Base-by-base conservation (phyloP, 2,888 invertebrate species). In the Metacarcinus magister region DNA sequence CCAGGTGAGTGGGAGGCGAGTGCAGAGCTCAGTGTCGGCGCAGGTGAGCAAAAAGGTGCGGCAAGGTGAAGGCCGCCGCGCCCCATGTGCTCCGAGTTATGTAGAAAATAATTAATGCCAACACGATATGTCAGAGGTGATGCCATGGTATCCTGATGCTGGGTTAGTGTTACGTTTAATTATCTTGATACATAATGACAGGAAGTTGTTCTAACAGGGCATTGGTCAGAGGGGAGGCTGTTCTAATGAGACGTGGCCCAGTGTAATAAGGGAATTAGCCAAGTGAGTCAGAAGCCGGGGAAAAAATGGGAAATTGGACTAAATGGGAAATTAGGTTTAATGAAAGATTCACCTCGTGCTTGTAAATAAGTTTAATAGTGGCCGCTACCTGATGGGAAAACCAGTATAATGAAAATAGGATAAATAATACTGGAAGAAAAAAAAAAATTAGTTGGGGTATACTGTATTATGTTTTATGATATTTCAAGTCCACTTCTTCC, bases 41-140 rank as follows among this genome's bases (percentile, higher is more conserved):
- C 67, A 82, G 82, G 82, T 82, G 82, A 67, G 67, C 67, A 67
- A 67, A 19, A 67, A 67, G 67, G 67, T 32, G 82, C 82, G 82
- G 82, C 82, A 8, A 82, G 82, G 82, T 32, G 82, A 82, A 82
- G 82, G 82, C 32, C 82, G 82, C 82, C 82, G 28, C 82, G 82
- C 82, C 28, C 28, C 10, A 23, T 28, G 82, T 82, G 82, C 82
- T 32, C 82, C 28, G 28, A 32, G 82, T 32, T 82, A 82, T 28
- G 82, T 82, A 82, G 82, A 82, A 82, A 82, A 82, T 82, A 82
- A 82, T 82, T 82, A 82, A 82, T 82, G 82, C 82, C 82, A 82
- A 82, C 82, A 82, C 82, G 32, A 28, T 82, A 28, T 32, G 82
- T 82, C 82, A 82, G 82, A 28, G 32, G 32, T 82, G 82, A 82